phyloP scores from a whole-genome alignment of 2,888 invertebrate species.

The Lottia gigantea region DNA sequence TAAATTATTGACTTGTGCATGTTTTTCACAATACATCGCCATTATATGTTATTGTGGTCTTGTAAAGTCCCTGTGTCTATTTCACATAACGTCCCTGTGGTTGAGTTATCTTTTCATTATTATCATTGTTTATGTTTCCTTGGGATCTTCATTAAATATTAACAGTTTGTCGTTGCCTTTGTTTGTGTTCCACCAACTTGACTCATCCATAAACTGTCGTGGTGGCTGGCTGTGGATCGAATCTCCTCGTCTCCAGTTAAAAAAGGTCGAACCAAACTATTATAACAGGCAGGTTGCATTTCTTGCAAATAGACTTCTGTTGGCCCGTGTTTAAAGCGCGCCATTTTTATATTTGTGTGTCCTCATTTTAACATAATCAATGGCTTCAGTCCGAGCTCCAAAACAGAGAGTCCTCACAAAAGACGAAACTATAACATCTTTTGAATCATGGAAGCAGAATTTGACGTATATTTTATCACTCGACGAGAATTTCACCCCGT shows the following conservation, averaged over 20 bases:
- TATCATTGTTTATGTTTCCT: neutral
- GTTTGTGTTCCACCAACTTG: neutral
- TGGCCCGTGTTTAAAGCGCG: neutral
- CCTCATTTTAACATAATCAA: neutral
- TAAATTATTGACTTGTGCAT: too few species aligned
- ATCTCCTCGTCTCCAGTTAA: neutral
- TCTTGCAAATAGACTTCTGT: neutral
- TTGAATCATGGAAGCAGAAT: constrained; percentile 7
- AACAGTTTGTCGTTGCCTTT: constrained; percentile 4
- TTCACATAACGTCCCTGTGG: too few species aligned
- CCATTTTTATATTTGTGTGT: neutral
- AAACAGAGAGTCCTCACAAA: neutral
- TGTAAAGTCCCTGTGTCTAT: too few species aligned
- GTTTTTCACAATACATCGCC: too few species aligned
- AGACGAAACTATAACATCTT: constrained; percentile 1
- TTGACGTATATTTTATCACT: neutral
- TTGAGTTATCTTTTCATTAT: too few species aligned
- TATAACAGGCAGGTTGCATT: too few species aligned
- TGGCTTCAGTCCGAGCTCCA: neutral
- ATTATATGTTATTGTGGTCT: too few species aligned
- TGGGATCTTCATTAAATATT: neutral
- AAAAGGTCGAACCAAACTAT: too few species aligned
- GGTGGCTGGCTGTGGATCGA: constrained; percentile 3
- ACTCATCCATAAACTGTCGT: neutral
- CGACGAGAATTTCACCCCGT: neutral